Evolutionary conservation across 2,888 invertebrate species (phyloP).

Genomic region (Trichopria drosophilae): DNA sequence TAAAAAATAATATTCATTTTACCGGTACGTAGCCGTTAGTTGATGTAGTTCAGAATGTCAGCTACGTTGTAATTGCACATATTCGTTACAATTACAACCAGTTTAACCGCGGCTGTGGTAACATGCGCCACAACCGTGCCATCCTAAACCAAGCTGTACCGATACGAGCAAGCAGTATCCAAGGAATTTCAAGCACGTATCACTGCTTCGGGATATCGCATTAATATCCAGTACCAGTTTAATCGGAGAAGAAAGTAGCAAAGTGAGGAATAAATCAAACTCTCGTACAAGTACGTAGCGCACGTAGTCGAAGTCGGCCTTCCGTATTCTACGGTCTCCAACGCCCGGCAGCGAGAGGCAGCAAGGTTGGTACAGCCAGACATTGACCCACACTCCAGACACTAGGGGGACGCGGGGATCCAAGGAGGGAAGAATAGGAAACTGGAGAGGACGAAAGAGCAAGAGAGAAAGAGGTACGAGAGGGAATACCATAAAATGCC

Average conservation of each 20-base stretch:
- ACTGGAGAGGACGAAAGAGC: no score
- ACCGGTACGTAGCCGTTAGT: no score
- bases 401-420: constrained; percentile 3
- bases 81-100: no score
- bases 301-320: constrained; percentile 7
- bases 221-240: constrained; percentile 18
- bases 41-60: no score
- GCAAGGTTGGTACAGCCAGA: constrained; percentile 34
- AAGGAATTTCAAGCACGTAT: not conserved
- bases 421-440: no score
- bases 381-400: constrained; percentile 35
- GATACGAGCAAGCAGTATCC: not conserved
- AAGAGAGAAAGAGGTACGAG: no score
- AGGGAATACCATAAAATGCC: constrained; percentile 27
- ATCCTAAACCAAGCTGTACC: no score
- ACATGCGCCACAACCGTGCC: no score
- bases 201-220: constrained; percentile 3
- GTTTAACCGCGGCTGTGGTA: no score
- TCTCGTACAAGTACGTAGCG: constrained; percentile 7
- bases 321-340: constrained; percentile 1
- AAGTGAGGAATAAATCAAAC: constrained; percentile 24
- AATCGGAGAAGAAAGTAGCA: constrained; percentile 15
- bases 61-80: no score
- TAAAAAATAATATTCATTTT: no score
- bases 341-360: not conserved